Conservation (phyloP, 2,888 invertebrate species). For the Anorthoa munda region DNA sequence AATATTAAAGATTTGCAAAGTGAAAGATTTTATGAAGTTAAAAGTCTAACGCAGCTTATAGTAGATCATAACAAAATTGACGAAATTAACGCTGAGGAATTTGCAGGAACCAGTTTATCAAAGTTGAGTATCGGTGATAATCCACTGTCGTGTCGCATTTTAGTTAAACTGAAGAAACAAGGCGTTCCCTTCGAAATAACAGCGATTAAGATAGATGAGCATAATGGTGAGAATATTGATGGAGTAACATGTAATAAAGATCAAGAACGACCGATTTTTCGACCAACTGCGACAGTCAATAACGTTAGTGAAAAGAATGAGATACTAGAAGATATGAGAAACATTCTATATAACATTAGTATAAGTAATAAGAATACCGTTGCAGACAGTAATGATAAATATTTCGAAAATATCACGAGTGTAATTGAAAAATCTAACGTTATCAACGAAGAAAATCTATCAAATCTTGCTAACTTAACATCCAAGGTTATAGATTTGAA, state of each 20-base stretch:
- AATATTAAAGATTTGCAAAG: slow-evolving; percentile 74
- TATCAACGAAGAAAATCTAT: slow-evolving; percentile 53
- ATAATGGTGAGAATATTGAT: slow-evolving; percentile 59
- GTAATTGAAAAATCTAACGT: slow-evolving; percentile 53
- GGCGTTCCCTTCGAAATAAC: slow-evolving; percentile 60
- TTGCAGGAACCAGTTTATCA: slow-evolving; percentile 70
- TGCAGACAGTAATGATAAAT: slow-evolving; percentile 33
- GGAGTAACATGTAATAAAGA: slow-evolving; percentile 70
- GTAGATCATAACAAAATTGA: slow-evolving; percentile 80
- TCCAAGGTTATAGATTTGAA: slow-evolving; percentile 39
- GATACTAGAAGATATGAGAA: slow-evolving; percentile 62
- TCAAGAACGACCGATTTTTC: neutral
- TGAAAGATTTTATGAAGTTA: slow-evolving; percentile 78
- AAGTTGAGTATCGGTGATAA: slow-evolving; percentile 82
- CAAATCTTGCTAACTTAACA: slow-evolving; percentile 56
- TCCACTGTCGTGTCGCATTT: slow-evolving; percentile 78
- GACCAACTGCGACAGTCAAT: slow-evolving; percentile 24
- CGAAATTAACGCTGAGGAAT: slow-evolving; percentile 73
- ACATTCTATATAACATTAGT: slow-evolving; percentile 59
- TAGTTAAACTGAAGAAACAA: slow-evolving; percentile 72
- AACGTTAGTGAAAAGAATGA: slow-evolving; percentile 45
- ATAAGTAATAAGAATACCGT: slow-evolving; percentile 40
- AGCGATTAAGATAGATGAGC: slow-evolving; percentile 60
- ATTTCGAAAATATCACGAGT: slow-evolving; percentile 58
- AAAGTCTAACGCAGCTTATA: slow-evolving; percentile 72